phyloP scores from a whole-genome alignment of 1,140 invertebrate genomes.

The Maconellicoccus hirsutus region DNA sequence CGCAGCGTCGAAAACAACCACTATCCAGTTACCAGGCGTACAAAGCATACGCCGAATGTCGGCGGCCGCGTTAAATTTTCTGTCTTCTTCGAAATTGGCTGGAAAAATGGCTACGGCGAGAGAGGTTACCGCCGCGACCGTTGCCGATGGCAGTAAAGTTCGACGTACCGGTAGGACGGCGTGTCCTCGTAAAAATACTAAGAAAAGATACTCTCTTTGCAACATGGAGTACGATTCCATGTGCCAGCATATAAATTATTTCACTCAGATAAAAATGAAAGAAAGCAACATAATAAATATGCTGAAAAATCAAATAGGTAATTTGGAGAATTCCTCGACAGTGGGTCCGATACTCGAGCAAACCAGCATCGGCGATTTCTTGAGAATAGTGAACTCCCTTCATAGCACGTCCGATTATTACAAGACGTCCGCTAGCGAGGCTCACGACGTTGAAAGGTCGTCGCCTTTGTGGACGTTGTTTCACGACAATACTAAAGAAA shows the following conservation, averaged over 20 bases:
- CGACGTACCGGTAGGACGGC: not conserved
- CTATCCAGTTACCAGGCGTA: constrained; percentile 14
- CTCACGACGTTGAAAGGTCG: not conserved
- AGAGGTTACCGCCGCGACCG: not conserved
- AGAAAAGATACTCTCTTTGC: constrained; percentile 16
- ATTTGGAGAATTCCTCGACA: constrained; percentile 33
- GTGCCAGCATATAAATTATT: constrained; percentile 2
- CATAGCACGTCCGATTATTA: not conserved
- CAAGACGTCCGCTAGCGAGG: not conserved
- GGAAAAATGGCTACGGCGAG: not conserved
- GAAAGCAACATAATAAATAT: constrained; percentile 25
- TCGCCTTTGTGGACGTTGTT: constrained; percentile 26
- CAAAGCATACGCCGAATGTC: constrained; percentile 30
- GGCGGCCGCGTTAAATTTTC: constrained; percentile 30
- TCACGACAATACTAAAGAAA: constrained; percentile 1
- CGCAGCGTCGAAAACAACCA: not conserved
- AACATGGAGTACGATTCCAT: constrained; percentile 15
- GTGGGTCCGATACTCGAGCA: constrained; percentile 48
- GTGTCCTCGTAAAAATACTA: constrained; percentile 24
- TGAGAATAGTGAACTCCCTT: not conserved
- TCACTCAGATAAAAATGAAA: not conserved
- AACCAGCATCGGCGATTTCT: constrained; percentile 40
- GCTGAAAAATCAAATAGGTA: constrained; percentile 26
- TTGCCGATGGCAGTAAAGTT: not conserved
- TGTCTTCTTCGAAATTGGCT: constrained; percentile 14